A percentile compares a stretch with the other conserved stretches of the same genome.
Conservation (phyloP, 2,888 invertebrate species). For the Microchrysa polita region DNA sequence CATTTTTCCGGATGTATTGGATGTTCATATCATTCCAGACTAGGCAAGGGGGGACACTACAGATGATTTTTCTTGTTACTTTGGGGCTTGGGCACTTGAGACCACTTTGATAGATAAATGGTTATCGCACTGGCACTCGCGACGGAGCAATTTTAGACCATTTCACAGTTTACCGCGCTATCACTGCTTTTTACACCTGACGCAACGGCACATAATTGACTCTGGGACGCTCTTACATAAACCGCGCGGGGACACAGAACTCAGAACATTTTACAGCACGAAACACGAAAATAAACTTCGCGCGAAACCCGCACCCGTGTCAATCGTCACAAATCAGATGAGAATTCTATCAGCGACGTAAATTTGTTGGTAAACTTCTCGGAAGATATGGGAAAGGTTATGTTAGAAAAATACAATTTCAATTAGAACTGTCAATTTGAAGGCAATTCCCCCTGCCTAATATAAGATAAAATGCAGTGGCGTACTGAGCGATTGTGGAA, state of each 20-base stretch:
- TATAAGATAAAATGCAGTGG: conserved; percentile 15
- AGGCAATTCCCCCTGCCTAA: too few relatives aligned
- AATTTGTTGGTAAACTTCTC: conserved; percentile 35
- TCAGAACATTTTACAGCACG: not conserved
- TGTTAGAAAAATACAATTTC: conserved; percentile 3
- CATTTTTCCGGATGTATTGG: conserved; percentile 11
- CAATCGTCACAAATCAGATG: too few relatives aligned
- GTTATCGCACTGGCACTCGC: too few relatives aligned
- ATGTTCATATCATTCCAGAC: conserved; percentile 17
- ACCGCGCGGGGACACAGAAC: not conserved
- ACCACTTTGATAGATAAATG: too few relatives aligned
- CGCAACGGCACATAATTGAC: not conserved
- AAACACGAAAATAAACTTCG: conserved; percentile 34
- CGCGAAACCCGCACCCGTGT: too few relatives aligned
- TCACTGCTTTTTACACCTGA: not conserved
- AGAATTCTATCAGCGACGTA: not conserved
- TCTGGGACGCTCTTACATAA: not conserved
- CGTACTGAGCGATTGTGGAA: too few relatives aligned
- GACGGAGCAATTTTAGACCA: too few relatives aligned
- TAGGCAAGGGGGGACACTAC: too few relatives aligned
- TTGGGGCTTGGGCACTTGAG: too few relatives aligned
- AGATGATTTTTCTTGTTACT: too few relatives aligned
- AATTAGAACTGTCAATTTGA: too few relatives aligned
- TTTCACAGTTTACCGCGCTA: conserved; percentile 6
- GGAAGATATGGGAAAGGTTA: conserved; percentile 12